phyloP scores from a whole-genome alignment of 2,113 vertebrate genomes.

The Rhynchopsitta pachyrhyncha region DNA sequence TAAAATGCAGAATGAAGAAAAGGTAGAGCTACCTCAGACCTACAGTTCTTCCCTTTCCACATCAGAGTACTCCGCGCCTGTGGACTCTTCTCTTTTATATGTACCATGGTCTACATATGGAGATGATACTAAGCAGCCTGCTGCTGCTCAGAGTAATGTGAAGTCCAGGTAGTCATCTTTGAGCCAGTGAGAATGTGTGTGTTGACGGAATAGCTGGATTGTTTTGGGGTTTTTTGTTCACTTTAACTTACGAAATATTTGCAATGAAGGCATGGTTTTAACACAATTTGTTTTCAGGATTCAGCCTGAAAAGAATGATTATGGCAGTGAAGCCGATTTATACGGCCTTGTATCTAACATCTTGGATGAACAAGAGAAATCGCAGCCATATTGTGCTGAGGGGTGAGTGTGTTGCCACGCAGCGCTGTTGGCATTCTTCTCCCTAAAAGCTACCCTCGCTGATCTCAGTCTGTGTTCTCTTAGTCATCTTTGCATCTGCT shows the following conservation, averaged over 20 bases:
- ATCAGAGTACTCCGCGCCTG: slow-evolving; percentile 66
- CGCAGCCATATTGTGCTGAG: slow-evolving; percentile 78
- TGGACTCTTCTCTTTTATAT: slow-evolving; percentile 74
- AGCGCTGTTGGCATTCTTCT: not conserved
- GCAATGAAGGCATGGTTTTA: not conserved
- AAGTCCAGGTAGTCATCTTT: slow-evolving; percentile 72
- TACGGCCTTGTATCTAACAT: slow-evolving; percentile 92
- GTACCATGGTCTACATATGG: slow-evolving; percentile 71
- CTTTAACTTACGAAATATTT: not conserved
- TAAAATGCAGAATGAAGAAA: slow-evolving; percentile 78
- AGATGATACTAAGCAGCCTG: slow-evolving; percentile 73
- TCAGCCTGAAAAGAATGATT: slow-evolving; percentile 78
- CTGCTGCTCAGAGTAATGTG: slow-evolving; percentile 67
- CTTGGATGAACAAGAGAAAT: slow-evolving; percentile 86
- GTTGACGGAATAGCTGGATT: not conserved
- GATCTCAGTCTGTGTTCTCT: not conserved
- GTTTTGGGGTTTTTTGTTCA: not conserved
- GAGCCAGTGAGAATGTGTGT: not conserved
- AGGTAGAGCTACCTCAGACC: slow-evolving; percentile 69
- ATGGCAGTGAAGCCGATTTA: slow-evolving; percentile 87
- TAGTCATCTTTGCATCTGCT: not conserved
- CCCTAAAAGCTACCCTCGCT: not conserved
- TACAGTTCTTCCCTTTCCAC: slow-evolving; percentile 68
- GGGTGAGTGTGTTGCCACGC: slow-evolving; percentile 79
- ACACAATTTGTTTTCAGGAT: slow-evolving; percentile 73